phyloP scores from a whole-genome alignment of 1,140 invertebrate genomes.

The Drosophila sp. region DNA sequence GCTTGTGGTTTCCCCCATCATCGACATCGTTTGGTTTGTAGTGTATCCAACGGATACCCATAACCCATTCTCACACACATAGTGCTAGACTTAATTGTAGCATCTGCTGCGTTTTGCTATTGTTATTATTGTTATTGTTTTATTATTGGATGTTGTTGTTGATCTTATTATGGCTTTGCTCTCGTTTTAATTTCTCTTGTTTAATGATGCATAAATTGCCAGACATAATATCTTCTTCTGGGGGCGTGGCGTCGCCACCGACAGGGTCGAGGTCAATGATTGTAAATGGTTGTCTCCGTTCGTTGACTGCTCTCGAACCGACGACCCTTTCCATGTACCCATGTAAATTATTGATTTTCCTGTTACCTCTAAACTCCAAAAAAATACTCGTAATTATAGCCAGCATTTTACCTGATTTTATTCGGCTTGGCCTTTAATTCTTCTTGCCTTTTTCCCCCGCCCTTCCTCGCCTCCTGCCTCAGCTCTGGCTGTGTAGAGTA shows the following conservation, averaged over 20 bases:
- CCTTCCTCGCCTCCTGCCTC: conserved; percentile 10
- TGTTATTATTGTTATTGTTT: conserved; percentile 62
- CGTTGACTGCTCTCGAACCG: conserved; percentile 36
- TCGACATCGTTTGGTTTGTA: no score
- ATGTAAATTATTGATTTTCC: conserved; percentile 75
- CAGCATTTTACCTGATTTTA: conserved; percentile 30
- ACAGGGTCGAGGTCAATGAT: conserved; percentile 67
- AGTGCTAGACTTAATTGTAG: conserved; percentile 57
- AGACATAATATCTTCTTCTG: conserved; percentile 35
- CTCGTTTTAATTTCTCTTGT: conserved; percentile 53
- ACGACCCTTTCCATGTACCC: neutral
- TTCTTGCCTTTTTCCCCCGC: conserved; percentile 50
- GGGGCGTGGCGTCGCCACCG: conserved; percentile 33
- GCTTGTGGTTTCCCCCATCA: no score
- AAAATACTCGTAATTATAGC: conserved; percentile 41
- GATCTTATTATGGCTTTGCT: conserved; percentile 32
- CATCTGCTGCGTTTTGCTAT: conserved; percentile 30
- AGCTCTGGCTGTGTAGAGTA: conserved; percentile 27
- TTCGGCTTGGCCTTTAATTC: conserved; percentile 42
- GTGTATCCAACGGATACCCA: neutral
- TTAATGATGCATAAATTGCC: conserved; percentile 74
- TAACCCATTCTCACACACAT: neutral
- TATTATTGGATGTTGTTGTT: conserved; percentile 49
- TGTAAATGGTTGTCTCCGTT: conserved; percentile 47
- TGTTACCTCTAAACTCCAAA: conserved; percentile 41